Base-by-base conservation (phyloP, 2,113 vertebrate genomes). In the Apteryx mantelli region DNA sequence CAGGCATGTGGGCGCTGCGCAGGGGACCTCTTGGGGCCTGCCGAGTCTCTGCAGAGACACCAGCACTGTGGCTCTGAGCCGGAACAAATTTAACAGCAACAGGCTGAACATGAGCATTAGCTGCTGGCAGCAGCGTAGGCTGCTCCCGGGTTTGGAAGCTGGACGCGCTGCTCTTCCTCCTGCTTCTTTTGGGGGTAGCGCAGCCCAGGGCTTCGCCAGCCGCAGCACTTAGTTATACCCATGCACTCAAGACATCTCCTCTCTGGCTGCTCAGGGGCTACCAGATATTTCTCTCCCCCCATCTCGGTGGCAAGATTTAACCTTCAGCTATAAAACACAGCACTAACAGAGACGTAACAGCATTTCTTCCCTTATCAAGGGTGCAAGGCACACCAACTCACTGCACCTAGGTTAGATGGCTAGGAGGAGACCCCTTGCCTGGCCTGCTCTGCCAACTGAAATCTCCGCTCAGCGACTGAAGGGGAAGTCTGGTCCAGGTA, bases 121-220 rank as follows among this genome's bases (percentile, higher is more conserved):
- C 34, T 24, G 52, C 52, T 93, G 93, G 71, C 76, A 83, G 61
- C 56, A 30, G 64, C 69, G 38, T 64, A 56, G 16, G 82, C 21
- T 36, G 7, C 46, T 26, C 66, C 38, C 40, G 6, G 40, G 70
- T 44, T 56, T 6, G 3, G 58, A 48, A 85, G 65, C 48, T 11
- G 44, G 38, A n/a, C 55, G 34, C 75, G 50, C 88, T 90, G 96
- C 74, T 91, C 86, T 53, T 79, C 91, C 79, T 79, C 66, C 88
- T 95, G 88, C 65, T 66, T 85, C 93, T 86, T 53, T 44, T 0
- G 9, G 93, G 91, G 82, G 79, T 11, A 60, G 82, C 79, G 78
- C 55, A 69, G 60, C 55, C 42, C 88, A 38, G 48, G 85, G 82
- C 87, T 50, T 38, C 38, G 3, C 5, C 87, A 80, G 87, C 19